A percentile compares a stretch with the other conserved stretches of the same genome.
These are phyloP conservation scores for Odontomachus brunneus DNA, from an alignment of 1,140 invertebrate genomes.

Conservation along the genomic window DNA sequence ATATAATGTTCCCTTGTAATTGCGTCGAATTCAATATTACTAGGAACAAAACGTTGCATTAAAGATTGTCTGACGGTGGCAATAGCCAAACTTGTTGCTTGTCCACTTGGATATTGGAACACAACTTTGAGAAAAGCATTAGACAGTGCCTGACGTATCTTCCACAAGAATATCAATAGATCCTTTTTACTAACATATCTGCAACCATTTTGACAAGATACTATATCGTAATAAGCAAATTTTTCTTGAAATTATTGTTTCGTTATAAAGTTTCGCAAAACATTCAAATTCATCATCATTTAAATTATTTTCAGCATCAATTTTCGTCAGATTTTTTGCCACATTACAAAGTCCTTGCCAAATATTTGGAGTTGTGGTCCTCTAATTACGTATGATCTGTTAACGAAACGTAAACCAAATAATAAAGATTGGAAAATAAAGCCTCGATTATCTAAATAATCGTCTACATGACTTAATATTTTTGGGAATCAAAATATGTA, in stretches of 20 bases:
- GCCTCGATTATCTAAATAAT: not conserved
- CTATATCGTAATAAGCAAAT: not conserved
- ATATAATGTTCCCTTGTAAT: not conserved
- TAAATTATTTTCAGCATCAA: not conserved
- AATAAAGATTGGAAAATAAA: not conserved
- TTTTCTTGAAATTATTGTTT: not conserved
- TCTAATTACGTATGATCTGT: not conserved
- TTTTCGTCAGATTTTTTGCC: not conserved
- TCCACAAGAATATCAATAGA: not conserved
- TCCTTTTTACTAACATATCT: not conserved
- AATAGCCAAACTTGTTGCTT: slow-evolving; percentile 3
- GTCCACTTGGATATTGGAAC: not conserved
- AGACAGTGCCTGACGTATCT: slow-evolving; percentile 8
- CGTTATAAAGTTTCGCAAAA: not conserved
- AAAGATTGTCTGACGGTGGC: not conserved
- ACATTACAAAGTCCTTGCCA: not conserved
- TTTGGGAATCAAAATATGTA: not conserved
- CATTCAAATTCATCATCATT: too few relatives aligned
- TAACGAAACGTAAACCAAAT: not conserved
- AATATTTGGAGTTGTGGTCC: not conserved
- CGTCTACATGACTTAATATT: not conserved
- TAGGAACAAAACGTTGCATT: slow-evolving; percentile 8
- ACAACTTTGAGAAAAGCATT: not conserved
- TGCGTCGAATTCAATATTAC: not conserved
- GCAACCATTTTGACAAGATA: not conserved